phyloP scores from a whole-genome alignment of 2,888 invertebrate genomes.

The Frankliniella fusca region DNA sequence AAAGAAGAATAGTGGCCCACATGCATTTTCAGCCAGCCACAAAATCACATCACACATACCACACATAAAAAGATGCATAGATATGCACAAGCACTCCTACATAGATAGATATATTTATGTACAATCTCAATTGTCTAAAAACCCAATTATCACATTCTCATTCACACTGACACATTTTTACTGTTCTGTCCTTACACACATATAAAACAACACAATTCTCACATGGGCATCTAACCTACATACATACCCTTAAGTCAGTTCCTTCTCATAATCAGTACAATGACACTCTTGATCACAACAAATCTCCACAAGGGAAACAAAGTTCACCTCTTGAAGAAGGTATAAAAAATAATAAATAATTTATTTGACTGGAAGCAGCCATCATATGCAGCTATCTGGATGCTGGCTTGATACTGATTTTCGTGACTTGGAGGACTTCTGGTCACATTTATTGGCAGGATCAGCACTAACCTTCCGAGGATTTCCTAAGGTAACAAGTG shows the following conservation, averaged over 20 bases:
- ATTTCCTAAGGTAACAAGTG: constrained; percentile 82
- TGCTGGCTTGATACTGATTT: constrained; percentile 66
- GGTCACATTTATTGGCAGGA: constrained; percentile 55
- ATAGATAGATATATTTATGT: neutral
- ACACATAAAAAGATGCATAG: neutral
- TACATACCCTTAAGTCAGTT: constrained; percentile 23
- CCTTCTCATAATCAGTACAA: constrained; percentile 22
- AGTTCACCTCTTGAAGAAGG: neutral
- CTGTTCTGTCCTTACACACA: neutral
- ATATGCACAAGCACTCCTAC: neutral
- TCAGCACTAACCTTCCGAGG: constrained; percentile 69
- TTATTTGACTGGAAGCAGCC: constrained; percentile 16
- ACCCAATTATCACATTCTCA: constrained; percentile 17
- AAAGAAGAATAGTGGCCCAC: too few relatives aligned
- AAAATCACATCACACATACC: too few relatives aligned
- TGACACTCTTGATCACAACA: constrained; percentile 26
- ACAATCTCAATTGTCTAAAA: neutral
- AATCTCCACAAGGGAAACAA: neutral
- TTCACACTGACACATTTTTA: neutral
- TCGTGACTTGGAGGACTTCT: constrained; percentile 49
- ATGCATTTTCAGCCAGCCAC: too few relatives aligned
- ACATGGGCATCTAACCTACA: constrained; percentile 19
- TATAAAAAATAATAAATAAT: constrained; percentile 27
- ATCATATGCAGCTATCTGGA: constrained; percentile 54
- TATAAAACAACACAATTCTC: constrained; percentile 14